phyloP scores from a whole-genome alignment of 2,888 invertebrate species.

The Xestia xanthographa region DNA sequence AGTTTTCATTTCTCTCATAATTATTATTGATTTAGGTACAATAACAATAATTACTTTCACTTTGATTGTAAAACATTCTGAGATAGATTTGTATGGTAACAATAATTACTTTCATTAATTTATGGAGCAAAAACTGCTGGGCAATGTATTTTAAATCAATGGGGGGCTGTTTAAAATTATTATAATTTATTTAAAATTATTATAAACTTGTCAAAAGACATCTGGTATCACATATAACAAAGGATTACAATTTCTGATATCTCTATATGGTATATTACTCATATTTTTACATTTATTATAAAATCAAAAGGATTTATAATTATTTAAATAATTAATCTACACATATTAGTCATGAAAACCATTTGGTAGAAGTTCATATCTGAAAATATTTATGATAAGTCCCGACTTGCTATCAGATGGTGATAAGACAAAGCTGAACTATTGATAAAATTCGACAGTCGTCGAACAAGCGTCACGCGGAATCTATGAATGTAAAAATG shows the following conservation, averaged over 20 bases:
- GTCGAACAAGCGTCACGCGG: slow-evolving; percentile 70
- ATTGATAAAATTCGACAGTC: slow-evolving; percentile 82
- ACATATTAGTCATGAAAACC: slow-evolving; percentile 52
- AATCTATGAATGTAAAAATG: slow-evolving; percentile 71
- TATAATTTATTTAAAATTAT: too few species aligned
- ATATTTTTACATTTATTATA: neutral
- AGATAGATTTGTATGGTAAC: neutral
- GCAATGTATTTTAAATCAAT: neutral
- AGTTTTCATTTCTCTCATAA: neutral
- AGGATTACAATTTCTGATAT: neutral
- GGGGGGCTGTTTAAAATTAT: neutral
- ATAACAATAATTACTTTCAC: too few species aligned
- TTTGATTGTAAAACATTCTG: neutral
- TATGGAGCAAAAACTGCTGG: neutral
- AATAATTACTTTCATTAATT: neutral
- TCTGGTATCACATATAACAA: too few species aligned
- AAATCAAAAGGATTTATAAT: slow-evolving; percentile 37
- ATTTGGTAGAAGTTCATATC: slow-evolving; percentile 72
- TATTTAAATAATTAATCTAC: slow-evolving; percentile 59
- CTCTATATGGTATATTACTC: neutral
- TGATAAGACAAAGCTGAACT: slow-evolving; percentile 80
- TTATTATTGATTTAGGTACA: fast-evolving
- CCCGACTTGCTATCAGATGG: slow-evolving; percentile 74
- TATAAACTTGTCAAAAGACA: neutral
- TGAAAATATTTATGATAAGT: slow-evolving; percentile 79